Evolutionary conservation across 2,888 invertebrate genomes (phyloP).

Genomic region (Vanessa cardui): DNA sequence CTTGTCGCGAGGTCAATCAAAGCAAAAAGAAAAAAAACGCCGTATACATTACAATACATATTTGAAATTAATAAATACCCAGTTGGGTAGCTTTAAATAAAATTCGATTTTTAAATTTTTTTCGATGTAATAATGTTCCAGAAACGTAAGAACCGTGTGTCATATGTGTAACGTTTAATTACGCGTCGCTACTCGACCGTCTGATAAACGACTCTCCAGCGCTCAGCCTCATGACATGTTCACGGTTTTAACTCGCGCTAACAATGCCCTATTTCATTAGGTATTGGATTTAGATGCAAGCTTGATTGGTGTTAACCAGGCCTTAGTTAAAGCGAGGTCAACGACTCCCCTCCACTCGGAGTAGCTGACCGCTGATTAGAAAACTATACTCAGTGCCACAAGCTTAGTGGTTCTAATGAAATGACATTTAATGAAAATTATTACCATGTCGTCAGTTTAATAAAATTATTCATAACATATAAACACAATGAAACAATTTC

Average conservation of each 20-base stretch:
- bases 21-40: too few species aligned
- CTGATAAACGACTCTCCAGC: constrained; percentile 74
- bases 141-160: constrained; percentile 47
- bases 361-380: background rate
- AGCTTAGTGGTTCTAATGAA: too few species aligned
- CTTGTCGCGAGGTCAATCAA: too few species aligned
- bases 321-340: constrained; percentile 1
- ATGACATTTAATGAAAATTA: too few species aligned
- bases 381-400: background rate
- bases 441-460: too few species aligned
- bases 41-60: too few species aligned
- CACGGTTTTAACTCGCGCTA: constrained; percentile 63
- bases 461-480: too few species aligned
- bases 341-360: background rate
- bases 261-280: constrained; percentile 61
- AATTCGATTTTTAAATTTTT: background rate
- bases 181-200: constrained; percentile 70
- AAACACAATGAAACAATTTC: background rate
- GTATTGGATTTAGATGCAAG: constrained; percentile 46
- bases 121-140: constrained; percentile 5
- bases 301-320: constrained; percentile 23
- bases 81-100: too few species aligned
- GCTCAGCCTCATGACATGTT: constrained; percentile 65
- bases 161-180: constrained; percentile 67
- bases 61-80: too few species aligned